These are phyloP conservation scores for Pseudoips prasinana DNA, from an alignment of 2,888 invertebrate species.

Conservation along the genomic window DNA sequence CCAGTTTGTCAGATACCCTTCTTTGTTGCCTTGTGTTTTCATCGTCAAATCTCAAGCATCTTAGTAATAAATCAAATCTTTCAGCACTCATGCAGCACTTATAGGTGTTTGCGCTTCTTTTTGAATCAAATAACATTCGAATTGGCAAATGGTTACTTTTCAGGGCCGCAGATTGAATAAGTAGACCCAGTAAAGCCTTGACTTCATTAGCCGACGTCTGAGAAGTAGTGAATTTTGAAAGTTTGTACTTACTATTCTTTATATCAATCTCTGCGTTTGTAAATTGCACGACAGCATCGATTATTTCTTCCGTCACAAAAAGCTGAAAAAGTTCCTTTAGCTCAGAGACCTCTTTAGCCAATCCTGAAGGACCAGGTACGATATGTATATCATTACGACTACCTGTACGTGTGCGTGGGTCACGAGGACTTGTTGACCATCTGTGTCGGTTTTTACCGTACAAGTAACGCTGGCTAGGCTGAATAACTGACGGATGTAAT, in stretches of 20 bases:
- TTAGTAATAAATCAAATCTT: slow-evolving; percentile 12
- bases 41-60: slow-evolving; percentile 12
- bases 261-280: slow-evolving; percentile 4
- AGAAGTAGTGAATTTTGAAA: not conserved
- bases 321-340: slow-evolving; percentile 8
- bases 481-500: slow-evolving; percentile 3
- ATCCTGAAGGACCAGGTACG: slow-evolving; percentile 1
- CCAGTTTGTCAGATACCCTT: slow-evolving; percentile 8
- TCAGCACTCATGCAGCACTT: slow-evolving; percentile 21
- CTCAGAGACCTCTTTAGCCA: slow-evolving; percentile 2
- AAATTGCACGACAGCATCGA: slow-evolving; percentile 4
- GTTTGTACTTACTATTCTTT: slow-evolving; percentile 4
- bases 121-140: slow-evolving; percentile 8
- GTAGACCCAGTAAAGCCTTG: slow-evolving; percentile 8
- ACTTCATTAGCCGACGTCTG: slow-evolving; percentile 11
- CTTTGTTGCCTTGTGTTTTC: slow-evolving; percentile 9
- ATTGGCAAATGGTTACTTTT: slow-evolving; percentile 18
- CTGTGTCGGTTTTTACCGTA: slow-evolving; percentile 11
- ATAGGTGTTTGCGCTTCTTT: slow-evolving; percentile 6
- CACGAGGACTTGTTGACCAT: slow-evolving; percentile 11
- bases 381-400: slow-evolving; percentile 1
- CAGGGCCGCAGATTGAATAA: slow-evolving; percentile 8
- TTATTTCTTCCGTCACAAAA: slow-evolving; percentile 6
- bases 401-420: slow-evolving; percentile 5
- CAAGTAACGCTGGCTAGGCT: slow-evolving; percentile 4